Evolutionary conservation across 1,140 invertebrate species (phyloP).

Genomic region (Trichoplusia ni): DNA sequence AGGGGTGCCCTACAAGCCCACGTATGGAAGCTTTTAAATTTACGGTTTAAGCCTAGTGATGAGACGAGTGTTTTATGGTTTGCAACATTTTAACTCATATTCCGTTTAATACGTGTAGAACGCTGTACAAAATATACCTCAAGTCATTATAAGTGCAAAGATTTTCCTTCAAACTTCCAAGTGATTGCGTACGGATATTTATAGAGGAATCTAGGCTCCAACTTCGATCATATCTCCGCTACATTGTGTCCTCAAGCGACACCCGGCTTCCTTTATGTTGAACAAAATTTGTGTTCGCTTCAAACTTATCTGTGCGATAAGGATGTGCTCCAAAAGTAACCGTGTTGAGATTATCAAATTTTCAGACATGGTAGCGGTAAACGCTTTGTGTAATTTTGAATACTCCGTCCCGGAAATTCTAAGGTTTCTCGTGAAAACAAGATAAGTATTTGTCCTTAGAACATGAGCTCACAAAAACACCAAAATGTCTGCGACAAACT

Average conservation of each 20-base stretch:
- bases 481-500: background rate
- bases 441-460: too few species aligned
- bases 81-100: slow-evolving; percentile 65
- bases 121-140: too few species aligned
- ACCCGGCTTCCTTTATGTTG: slow-evolving; percentile 5
- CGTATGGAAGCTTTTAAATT: slow-evolving; percentile 76
- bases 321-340: slow-evolving; percentile 10
- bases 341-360: slow-evolving; percentile 16
- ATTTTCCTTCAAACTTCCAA: background rate
- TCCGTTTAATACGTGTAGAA: slow-evolving; percentile 44
- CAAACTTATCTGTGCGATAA: slow-evolving; percentile 9
- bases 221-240: slow-evolving; percentile 5
- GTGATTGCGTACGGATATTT: background rate
- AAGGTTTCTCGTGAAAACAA: too few species aligned
- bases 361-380: slow-evolving; percentile 1
- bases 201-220: background rate
- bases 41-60: slow-evolving; percentile 65
- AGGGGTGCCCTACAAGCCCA: slow-evolving; percentile 56
- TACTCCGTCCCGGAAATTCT: too few species aligned
- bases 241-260: slow-evolving; percentile 11
- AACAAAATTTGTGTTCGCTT: slow-evolving; percentile 11
- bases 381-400: background rate
- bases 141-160: slow-evolving; percentile 26
- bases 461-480: too few species aligned
- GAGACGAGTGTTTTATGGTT: slow-evolving; percentile 67